Evolutionary conservation across 2,113 vertebrate species (phyloP).

Genomic region (Parus major): DNA sequence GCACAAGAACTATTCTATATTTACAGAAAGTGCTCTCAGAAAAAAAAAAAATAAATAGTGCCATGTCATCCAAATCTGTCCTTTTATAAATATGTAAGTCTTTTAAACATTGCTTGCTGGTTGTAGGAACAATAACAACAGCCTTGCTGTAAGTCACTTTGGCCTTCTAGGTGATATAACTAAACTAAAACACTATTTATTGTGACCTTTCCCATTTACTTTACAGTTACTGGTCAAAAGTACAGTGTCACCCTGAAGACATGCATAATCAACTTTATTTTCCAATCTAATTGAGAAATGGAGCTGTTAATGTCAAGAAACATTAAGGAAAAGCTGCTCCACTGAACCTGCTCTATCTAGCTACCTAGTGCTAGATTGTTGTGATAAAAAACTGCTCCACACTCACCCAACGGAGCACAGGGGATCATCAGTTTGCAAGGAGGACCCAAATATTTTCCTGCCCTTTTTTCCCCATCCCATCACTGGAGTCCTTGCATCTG

Average conservation of each 20-base stretch:
- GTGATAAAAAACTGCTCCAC: background rate
- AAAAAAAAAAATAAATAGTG: background rate
- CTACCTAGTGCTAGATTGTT: background rate
- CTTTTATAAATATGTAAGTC: background rate
- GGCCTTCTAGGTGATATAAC: slow-evolving; percentile 49
- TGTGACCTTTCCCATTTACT: slow-evolving; percentile 65
- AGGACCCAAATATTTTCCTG: background rate
- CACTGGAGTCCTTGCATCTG: background rate
- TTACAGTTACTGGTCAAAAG: slow-evolving; percentile 65
- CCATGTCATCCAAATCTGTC: background rate
- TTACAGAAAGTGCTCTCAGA: background rate
- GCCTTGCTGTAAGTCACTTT: background rate
- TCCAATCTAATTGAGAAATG: slow-evolving; percentile 70
- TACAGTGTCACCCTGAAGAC: slow-evolving; percentile 62
- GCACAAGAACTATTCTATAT: background rate
- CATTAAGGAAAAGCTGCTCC: slow-evolving; percentile 53
- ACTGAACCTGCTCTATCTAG: slow-evolving; percentile 7
- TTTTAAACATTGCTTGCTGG: slow-evolving; percentile 4
- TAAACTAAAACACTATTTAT: slow-evolving; percentile 55
- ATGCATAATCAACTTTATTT: slow-evolving; percentile 71
- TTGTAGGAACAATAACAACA: background rate
- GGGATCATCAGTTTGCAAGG: background rate
- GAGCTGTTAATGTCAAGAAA: slow-evolving; percentile 70
- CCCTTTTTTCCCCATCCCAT: fast-evolving
- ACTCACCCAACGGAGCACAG: fast-evolving